Evolutionary conservation across 2,113 vertebrate species (phyloP).

Genomic region (Numenius arquata): DNA sequence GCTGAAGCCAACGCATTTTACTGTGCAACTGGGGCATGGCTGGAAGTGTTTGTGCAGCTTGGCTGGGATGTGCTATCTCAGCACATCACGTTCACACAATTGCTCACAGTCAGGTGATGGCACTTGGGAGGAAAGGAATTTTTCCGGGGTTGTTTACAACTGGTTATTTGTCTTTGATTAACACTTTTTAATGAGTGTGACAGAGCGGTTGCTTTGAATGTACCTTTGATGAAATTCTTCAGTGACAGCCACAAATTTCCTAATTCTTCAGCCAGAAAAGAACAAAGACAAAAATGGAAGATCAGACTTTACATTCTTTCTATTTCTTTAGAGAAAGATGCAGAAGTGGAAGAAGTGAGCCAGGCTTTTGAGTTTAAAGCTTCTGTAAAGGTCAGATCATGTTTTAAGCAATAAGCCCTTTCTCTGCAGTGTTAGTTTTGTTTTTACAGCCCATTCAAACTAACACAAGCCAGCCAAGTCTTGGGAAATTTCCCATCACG

Average conservation of each 20-base stretch:
- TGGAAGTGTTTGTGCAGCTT: constrained; percentile 13
- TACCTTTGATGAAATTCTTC: constrained; percentile 3
- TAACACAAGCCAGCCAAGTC: not conserved
- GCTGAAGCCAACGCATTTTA: not conserved
- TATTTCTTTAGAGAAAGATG: not conserved
- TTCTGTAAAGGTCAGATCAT: constrained; percentile 11
- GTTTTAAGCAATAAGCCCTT: constrained; percentile 28
- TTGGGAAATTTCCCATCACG: constrained; percentile 14
- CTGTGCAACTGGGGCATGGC: not conserved
- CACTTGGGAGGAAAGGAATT: not conserved
- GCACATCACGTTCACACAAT: not conserved
- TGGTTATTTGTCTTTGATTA: constrained; percentile 27
- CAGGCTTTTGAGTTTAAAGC: constrained; percentile 15
- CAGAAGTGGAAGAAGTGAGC: not conserved
- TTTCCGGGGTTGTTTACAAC: constrained; percentile 19
- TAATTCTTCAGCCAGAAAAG: not conserved
- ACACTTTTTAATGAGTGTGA: not conserved
- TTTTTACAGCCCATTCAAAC: constrained; percentile 12
- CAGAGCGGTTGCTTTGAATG: not conserved
- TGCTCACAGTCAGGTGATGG: constrained; percentile 32
- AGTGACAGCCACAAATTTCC: not conserved
- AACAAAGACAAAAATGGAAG: not conserved
- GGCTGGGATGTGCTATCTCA: constrained; percentile 26
- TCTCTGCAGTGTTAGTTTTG: constrained; percentile 24
- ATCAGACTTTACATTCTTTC: not conserved